A percentile compares a stretch with the other conserved stretches of the same genome.
phyloP scores from a whole-genome alignment of 2,113 vertebrate genomes.

The Anseranas semipalmata region DNA sequence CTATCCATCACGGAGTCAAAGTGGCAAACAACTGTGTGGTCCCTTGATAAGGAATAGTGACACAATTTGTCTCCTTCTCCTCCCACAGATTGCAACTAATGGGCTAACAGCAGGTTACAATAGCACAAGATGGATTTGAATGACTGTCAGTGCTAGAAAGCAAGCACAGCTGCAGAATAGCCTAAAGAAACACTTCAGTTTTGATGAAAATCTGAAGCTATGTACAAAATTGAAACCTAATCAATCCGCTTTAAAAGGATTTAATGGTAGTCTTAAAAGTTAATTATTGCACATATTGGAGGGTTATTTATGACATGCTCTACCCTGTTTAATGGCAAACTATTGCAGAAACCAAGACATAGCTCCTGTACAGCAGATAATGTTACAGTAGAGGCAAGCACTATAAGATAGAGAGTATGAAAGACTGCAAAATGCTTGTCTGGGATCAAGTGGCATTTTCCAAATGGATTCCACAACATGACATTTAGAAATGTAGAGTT shows the following conservation, averaged over 20 bases:
- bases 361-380: background rate
- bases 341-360: background rate
- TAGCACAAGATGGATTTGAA: conserved; percentile 69
- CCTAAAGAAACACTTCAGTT: conserved; percentile 63
- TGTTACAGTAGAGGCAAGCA: background rate
- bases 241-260: conserved; percentile 21
- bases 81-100: conserved; percentile 89
- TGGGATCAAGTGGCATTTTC: background rate
- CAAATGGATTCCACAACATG: background rate
- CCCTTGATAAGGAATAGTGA: conserved; percentile 94
- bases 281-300: conserved; percentile 46
- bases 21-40: conserved; percentile 93
- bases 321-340: background rate
- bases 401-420: background rate
- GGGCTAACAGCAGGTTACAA: conserved; percentile 75
- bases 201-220: conserved; percentile 57
- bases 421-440: background rate
- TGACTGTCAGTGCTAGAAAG: conserved; percentile 59
- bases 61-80: conserved; percentile 91
- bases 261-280: conserved; percentile 63
- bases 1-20: conserved; percentile 91
- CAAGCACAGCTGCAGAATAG: conserved; percentile 61
- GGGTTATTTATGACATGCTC: conserved; percentile 1
- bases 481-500: background rate
- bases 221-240: conserved; percentile 60